Evolutionary conservation across 2,113 vertebrate genomes (phyloP), one percentile per base, ranked within the genome.

Genomic region (Callionymus lyra): DNA sequence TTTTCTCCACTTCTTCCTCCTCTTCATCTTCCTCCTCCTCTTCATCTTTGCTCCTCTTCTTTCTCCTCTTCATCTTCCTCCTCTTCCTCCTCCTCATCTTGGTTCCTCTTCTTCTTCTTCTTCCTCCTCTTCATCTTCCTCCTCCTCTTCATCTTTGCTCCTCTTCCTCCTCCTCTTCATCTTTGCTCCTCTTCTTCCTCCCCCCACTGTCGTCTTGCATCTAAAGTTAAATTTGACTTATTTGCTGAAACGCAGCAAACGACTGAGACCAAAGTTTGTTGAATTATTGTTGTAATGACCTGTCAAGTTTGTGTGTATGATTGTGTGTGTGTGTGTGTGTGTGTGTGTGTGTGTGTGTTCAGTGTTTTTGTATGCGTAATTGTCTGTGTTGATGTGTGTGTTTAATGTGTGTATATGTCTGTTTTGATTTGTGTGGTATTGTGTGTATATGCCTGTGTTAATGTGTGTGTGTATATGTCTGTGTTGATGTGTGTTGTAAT

Each of bases 221-320:
- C 21, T 27, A 4, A 8, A 27, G 21, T 27, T 27, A 27, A 27
- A 27, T 27, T n/a, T 27, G 21, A 27, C 21, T 4, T n/a, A n/a
- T n/a, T 27, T 27, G 21, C 21, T 27, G 21, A 27, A 27, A 27
- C 21, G 21, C 21, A 27, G 21, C 21, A 8, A 27, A 27, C 21
- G 21, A 27, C 21, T 27, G 21, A 27, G 21, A 27, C 21, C 4
- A 27, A 27, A 8, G 21, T 27, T 27, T 27, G 21, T 27, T 27
- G 21, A 5, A 27, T 27, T 8, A 27, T 27, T 8, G 21, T 27
- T 4, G 21, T 27, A 27, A 27, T 27, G 21, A 27, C 21, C 48
- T 2, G 51, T 39, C 38, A 27, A 35, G 53, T 53, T 52, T 54
- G 36, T 44, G 56, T 62, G 54, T n/a, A n/a, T n/a, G n/a, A n/a